Percentiles rank a stretch among this genome's conserved stretches.
These are phyloP conservation scores for Stictonetta naevosa DNA, from an alignment of 2,113 vertebrate species.

Conservation along the genomic window DNA sequence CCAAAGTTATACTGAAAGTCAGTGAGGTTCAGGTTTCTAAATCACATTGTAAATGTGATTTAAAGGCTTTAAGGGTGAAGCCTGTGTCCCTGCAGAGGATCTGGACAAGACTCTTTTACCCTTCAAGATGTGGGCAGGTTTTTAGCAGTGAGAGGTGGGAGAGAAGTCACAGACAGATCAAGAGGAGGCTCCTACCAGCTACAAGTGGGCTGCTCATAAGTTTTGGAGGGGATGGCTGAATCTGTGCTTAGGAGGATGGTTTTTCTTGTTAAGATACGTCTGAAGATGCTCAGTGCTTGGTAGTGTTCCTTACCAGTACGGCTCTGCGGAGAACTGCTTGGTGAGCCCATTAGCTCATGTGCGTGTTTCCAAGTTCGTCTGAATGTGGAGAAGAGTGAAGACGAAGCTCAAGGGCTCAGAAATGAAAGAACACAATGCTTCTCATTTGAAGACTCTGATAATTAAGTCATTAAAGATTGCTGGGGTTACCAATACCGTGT, in stretches of 20 bases:
- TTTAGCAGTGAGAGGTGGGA: background rate
- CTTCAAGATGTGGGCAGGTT: background rate
- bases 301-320: background rate
- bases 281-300: background rate
- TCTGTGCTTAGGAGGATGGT: background rate
- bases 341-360: background rate
- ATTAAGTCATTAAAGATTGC: conserved; percentile 40
- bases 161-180: background rate
- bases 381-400: background rate
- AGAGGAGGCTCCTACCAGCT: background rate
- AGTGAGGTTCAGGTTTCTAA: background rate
- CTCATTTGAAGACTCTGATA: background rate
- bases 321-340: background rate
- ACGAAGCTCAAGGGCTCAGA: background rate
- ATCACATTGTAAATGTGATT: background rate
- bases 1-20: background rate
- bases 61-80: background rate
- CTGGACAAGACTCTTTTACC: background rate
- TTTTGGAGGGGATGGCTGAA: background rate
- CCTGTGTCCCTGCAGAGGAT: background rate
- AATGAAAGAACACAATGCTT: background rate
- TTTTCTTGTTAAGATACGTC: background rate
- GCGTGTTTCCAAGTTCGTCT: background rate
- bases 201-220: background rate
- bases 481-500: background rate